phyloP scores from a whole-genome alignment of 2,888 invertebrate genomes.

The Agrenia bidenticulata region DNA sequence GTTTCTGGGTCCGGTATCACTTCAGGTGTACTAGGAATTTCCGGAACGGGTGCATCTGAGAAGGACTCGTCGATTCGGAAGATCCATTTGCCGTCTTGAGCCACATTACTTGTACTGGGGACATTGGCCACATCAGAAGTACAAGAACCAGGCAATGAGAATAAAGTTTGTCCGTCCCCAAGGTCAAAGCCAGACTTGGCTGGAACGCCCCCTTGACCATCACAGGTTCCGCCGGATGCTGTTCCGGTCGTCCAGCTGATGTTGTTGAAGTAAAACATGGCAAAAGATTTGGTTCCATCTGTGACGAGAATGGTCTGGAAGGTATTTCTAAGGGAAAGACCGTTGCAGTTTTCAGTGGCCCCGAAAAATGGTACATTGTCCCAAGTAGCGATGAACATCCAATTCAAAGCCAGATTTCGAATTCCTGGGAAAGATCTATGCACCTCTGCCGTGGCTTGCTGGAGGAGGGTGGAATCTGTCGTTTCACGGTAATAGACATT shows the following conservation, averaged over 20 bases:
- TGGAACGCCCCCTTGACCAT: conserved; percentile 29
- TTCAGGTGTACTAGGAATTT: no score
- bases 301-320: conserved; percentile 35
- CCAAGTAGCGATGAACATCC: conserved; percentile 36
- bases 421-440: conserved; percentile 27
- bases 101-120: not conserved
- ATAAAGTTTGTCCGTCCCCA: conserved; percentile 34
- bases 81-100: not conserved
- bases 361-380: conserved; percentile 30
- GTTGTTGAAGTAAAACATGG: conserved; percentile 36
- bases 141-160: conserved; percentile 29
- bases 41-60: not conserved
- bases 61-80: conserved; percentile 6
- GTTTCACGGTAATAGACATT: conserved; percentile 24
- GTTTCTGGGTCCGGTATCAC: no score
- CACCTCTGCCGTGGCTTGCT: conserved; percentile 21
- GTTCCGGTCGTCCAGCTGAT: conserved; percentile 41
- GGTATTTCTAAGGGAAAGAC: conserved; percentile 24
- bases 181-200: conserved; percentile 45
- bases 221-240: conserved; percentile 27
- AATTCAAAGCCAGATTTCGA: conserved; percentile 8
- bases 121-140: conserved; percentile 1
- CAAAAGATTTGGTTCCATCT: conserved; percentile 42
- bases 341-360: not conserved
- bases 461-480: not conserved